Evolutionary conservation across 2,113 vertebrate genomes (phyloP), one percentile per base, ranked within the genome.

Genomic region (Xenopus borealis): DNA sequence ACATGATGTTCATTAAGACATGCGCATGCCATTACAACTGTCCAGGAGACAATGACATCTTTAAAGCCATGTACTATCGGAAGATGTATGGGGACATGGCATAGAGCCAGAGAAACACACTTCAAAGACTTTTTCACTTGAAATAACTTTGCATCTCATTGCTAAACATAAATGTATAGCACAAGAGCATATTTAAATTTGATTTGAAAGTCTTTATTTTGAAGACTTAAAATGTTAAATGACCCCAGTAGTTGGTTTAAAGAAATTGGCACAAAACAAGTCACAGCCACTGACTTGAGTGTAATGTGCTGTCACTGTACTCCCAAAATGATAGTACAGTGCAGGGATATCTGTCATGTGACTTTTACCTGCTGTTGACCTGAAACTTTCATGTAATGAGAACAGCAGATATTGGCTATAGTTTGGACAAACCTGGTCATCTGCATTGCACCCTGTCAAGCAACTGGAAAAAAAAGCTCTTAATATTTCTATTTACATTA

Each of bases 1-100:
- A 93, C 83, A 98, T 99, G 97, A 99, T 99, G 97, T 97, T 99
- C 89, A 98, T 99, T 89, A 98, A 99, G 91, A 97, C 97, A 83
- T 99, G 97, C 17, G 96, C 95, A 0, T 99, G 97, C 90, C 97
- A 99, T 87, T 92, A 95, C 92, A 98, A 99, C 92, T 99, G 97
- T 87, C 97, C 97, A 0, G 93, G 96, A 46, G 97, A 98, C 91
- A 99, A 99, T 77, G 97, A 98, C 90, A 95, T 99, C 90, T 99
- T 99, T 55, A 94, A 98, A 88, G 95, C 97, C 69, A 89, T 95
- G 85, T 98, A 97, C 86, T 96, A 97, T 90, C 95, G 94, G 81
- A 98, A 98, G 89, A 99, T 99, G 97, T 89, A 94, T 45, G 96
- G 96, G 72, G 97, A 99, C 88, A 99, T 97, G 95, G 97, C 96